phyloP scores from a whole-genome alignment of 1,140 invertebrate species.

The Epicauta chinensis region DNA sequence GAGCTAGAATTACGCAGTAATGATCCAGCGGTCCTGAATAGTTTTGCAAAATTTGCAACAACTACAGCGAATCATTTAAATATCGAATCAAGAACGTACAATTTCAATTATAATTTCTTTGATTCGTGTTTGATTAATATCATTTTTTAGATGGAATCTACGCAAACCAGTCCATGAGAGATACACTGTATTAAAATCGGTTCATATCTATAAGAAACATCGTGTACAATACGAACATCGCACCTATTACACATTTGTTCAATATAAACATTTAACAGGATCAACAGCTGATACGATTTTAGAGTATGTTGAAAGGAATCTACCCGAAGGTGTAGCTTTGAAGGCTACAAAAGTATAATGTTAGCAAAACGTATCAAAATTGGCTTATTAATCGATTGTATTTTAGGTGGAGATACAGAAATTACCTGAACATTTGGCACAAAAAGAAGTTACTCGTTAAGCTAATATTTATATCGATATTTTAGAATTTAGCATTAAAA shows the following conservation, averaged over 20 bases:
- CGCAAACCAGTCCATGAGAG: slow-evolving; percentile 67
- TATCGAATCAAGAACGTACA: slow-evolving; percentile 66
- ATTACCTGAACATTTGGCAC: slow-evolving; percentile 39
- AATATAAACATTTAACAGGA: slow-evolving; percentile 80
- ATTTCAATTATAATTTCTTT: slow-evolving; percentile 14
- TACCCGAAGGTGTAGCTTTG: slow-evolving; percentile 94
- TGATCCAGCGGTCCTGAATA: slow-evolving; percentile 79
- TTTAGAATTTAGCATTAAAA: too few species aligned
- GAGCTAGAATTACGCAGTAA: slow-evolving; percentile 82
- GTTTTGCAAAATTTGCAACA: slow-evolving; percentile 80
- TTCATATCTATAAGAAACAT: slow-evolving; percentile 90
- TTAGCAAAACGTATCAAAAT: slow-evolving; percentile 4
- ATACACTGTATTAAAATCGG: slow-evolving; percentile 77
- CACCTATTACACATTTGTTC: slow-evolving; percentile 84
- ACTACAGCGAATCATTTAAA: slow-evolving; percentile 72
- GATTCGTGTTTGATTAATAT: slow-evolving; percentile 8
- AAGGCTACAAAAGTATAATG: slow-evolving; percentile 77
- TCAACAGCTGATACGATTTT: slow-evolving; percentile 93
- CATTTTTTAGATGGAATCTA: slow-evolving; percentile 56
- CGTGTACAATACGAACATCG: slow-evolving; percentile 93
- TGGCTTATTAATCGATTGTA: slow-evolving; percentile 12
- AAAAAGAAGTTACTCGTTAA: too few species aligned
- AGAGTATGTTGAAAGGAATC: slow-evolving; percentile 94
- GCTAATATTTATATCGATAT: too few species aligned
- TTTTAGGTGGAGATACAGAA: slow-evolving; percentile 52